These are phyloP conservation scores for Arenaria interpres DNA, from an alignment of 2,113 vertebrate species.

Conservation along the genomic window DNA sequence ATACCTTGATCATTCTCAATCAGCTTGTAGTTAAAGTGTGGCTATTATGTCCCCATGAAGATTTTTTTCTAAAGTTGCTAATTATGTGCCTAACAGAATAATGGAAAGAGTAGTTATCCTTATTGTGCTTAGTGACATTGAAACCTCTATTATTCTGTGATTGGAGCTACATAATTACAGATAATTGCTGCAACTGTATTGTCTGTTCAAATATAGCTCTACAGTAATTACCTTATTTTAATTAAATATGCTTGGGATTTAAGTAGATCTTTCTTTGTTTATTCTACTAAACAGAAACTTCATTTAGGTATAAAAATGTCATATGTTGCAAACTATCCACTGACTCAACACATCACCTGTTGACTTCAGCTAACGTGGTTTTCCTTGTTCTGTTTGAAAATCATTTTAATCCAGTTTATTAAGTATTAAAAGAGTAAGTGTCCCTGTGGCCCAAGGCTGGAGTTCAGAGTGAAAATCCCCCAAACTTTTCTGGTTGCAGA, in stretches of 20 bases:
- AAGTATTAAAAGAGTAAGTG: not conserved
- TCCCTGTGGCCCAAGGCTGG: not conserved
- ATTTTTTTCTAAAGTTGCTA: conserved; percentile 59
- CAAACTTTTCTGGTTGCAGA: not conserved
- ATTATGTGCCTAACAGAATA: conserved; percentile 75
- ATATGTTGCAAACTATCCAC: not conserved
- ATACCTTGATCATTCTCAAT: conserved; percentile 36
- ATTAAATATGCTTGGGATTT: conserved; percentile 76
- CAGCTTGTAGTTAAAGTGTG: conserved; percentile 36
- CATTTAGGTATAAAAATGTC: conserved; percentile 33
- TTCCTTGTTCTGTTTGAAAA: conserved; percentile 23
- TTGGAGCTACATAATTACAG: conserved; percentile 72
- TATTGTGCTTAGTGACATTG: conserved; percentile 75
- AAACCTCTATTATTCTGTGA: conserved; percentile 76
- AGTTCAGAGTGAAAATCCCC: not conserved
- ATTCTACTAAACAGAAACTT: conserved; percentile 56
- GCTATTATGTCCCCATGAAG: conserved; percentile 12
- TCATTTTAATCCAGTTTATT: not conserved
- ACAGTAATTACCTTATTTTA: conserved; percentile 76
- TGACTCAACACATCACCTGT: not conserved
- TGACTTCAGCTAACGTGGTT: not conserved
- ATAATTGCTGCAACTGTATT: conserved; percentile 72
- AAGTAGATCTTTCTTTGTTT: conserved; percentile 56
- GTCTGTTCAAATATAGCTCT: conserved; percentile 74
- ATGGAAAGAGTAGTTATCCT: conserved; percentile 76